These are phyloP conservation scores for Phoebastria nigripes DNA, from an alignment of 2,797 vertebrate species.

Conservation along the genomic window DNA sequence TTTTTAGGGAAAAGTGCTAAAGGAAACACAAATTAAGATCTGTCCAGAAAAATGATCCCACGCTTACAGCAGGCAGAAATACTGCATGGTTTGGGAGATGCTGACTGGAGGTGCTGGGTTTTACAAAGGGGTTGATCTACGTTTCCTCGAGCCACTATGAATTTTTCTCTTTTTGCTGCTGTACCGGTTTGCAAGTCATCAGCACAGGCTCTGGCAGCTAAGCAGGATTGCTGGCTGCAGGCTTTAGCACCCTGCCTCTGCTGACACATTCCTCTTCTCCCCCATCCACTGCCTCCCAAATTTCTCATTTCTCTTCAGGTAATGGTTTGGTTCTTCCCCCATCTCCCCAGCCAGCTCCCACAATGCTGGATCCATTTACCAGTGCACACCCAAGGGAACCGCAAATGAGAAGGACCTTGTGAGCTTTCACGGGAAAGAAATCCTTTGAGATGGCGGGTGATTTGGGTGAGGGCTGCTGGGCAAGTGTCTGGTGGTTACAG, in stretches of 20 bases:
- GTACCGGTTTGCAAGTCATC: not conserved
- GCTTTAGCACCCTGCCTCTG: not conserved
- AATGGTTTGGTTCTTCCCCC: not conserved
- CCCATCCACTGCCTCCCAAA: not conserved
- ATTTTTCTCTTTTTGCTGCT: not conserved
- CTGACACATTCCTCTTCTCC: not conserved
- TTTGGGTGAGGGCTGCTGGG: not conserved
- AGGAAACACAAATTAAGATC: not conserved
- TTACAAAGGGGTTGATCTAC: not conserved
- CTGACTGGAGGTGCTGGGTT: not conserved
- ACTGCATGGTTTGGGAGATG: not conserved
- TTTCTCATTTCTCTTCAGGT: not conserved
- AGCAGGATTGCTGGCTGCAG: not conserved
- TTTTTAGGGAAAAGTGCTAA: not conserved
- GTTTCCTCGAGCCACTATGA: not conserved
- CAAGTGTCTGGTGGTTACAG: not conserved
- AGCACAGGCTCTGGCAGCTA: not conserved
- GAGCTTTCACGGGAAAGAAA: not conserved
- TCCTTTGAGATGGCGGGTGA: not conserved
- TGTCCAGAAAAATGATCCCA: not conserved
- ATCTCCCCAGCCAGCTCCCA: not conserved
- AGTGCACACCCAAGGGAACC: rapidly evolving
- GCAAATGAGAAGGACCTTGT: not conserved
- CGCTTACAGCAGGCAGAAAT: rapidly evolving
- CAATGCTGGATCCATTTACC: not conserved